These are phyloP conservation scores for Eremophila alpestris DNA, from an alignment of 2,797 vertebrate species.

Conservation along the genomic window DNA sequence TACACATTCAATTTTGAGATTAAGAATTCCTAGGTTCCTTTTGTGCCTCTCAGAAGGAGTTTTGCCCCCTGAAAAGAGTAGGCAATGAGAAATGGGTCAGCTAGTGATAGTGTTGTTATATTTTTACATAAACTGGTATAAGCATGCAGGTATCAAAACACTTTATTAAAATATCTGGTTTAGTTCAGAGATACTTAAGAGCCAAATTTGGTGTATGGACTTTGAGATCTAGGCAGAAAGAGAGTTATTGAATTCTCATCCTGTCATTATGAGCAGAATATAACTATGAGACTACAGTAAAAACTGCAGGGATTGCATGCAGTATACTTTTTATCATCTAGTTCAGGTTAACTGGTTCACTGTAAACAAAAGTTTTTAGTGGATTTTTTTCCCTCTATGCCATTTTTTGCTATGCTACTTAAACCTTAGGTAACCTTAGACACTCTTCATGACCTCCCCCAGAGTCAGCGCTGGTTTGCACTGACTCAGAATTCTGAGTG, in stretches of 20 bases:
- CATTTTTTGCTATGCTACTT: not conserved
- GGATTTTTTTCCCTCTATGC: not conserved
- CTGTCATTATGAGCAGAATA: not conserved
- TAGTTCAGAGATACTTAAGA: not conserved
- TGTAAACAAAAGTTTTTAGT: not conserved
- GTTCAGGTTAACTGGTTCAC: not conserved
- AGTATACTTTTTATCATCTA: not conserved
- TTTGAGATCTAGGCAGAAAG: not conserved
- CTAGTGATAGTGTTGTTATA: not conserved
- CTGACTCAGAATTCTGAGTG: not conserved
- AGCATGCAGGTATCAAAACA: not conserved
- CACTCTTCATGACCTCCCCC: not conserved
- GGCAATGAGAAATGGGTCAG: constrained; percentile 44
- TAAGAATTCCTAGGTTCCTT: constrained; percentile 51
- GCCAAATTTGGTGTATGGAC: not conserved
- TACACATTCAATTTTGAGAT: constrained; percentile 53
- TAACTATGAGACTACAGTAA: not conserved
- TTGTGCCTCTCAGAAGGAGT: constrained; percentile 55
- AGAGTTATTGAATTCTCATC: not conserved
- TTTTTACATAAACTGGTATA: not conserved
- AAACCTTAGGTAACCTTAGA: constrained; percentile 4
- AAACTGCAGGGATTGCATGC: not conserved
- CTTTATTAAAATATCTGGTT: not conserved
- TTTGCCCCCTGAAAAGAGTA: not conserved
- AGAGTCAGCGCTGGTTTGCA: not conserved